These are phyloP conservation scores for Mus pahari DNA, from an alignment of 2,113 vertebrate species.

Conservation along the genomic window DNA sequence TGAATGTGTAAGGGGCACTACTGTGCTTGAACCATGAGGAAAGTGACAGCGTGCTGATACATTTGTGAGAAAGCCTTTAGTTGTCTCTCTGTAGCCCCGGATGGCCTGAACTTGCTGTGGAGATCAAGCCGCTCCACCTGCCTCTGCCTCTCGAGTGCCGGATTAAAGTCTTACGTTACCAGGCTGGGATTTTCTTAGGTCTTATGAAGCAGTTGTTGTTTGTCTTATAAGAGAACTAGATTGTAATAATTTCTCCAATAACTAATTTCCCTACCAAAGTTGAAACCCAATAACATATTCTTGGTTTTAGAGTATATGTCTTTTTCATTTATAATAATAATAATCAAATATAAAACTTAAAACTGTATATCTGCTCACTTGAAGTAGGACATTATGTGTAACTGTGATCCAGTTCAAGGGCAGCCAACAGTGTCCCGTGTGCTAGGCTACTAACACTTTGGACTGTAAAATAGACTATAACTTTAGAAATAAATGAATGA, in stretches of 20 bases:
- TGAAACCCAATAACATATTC: neutral
- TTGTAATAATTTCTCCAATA: neutral
- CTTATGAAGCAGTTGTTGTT: neutral
- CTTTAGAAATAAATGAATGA: neutral
- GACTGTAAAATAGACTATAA: neutral
- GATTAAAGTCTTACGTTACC: neutral
- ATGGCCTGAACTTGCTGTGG: neutral
- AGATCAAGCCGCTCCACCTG: neutral
- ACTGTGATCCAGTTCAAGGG: neutral
- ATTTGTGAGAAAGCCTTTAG: neutral
- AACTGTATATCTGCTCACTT: neutral
- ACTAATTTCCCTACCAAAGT: neutral
- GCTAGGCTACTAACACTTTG: neutral
- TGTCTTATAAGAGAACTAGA: neutral
- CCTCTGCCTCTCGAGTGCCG: neutral
- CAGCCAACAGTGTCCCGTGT: neutral
- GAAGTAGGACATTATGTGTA: neutral
- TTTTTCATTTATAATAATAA: slow-evolving; percentile 16
- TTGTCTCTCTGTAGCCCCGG: too few relatives aligned
- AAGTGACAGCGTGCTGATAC: neutral
- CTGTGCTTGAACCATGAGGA: neutral
- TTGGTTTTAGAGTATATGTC: neutral
- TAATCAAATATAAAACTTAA: neutral
- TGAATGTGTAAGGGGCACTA: neutral
- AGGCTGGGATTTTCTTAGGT: neutral